Conservation (phyloP, 2,113 vertebrate species). For the Mus pahari region DNA sequence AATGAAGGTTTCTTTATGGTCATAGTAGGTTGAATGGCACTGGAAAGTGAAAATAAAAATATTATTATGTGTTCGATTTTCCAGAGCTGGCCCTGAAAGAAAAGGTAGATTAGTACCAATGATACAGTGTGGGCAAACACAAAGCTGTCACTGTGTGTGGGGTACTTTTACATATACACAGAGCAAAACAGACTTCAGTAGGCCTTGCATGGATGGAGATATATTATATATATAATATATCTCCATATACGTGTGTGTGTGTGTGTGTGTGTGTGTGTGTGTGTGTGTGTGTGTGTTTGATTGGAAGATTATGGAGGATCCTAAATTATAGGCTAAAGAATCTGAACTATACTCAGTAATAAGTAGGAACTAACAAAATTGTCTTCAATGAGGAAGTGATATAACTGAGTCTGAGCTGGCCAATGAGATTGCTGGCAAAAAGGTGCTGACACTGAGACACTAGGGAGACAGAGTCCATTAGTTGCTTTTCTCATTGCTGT, state of each 20-base stretch:
- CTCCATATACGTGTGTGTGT: not conserved
- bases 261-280: not conserved
- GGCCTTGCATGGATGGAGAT: not conserved
- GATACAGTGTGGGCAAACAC: not conserved
- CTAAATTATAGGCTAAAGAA: conserved; percentile 15
- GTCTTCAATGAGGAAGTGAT: not conserved
- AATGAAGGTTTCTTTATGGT: not conserved
- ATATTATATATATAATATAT: too few relatives aligned
- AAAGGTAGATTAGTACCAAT: not conserved
- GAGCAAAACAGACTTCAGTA: not conserved
- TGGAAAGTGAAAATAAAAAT: conserved; percentile 15
- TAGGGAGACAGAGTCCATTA: not conserved
- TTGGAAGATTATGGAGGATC: not conserved
- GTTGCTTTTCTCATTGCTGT: not conserved
- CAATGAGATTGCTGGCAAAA: not conserved
- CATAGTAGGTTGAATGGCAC: not conserved
- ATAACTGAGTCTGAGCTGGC: not conserved
- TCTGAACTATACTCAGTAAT: not conserved
- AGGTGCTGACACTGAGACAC: not conserved
- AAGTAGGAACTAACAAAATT: not conserved
- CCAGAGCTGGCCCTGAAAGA: not conserved
- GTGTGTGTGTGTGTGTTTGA: not conserved
- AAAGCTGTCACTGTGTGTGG: not conserved
- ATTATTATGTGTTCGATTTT: not conserved
- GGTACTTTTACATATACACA: not conserved